Conservation (phyloP, 2,113 vertebrate genomes). For the Macrotus californicus region DNA sequence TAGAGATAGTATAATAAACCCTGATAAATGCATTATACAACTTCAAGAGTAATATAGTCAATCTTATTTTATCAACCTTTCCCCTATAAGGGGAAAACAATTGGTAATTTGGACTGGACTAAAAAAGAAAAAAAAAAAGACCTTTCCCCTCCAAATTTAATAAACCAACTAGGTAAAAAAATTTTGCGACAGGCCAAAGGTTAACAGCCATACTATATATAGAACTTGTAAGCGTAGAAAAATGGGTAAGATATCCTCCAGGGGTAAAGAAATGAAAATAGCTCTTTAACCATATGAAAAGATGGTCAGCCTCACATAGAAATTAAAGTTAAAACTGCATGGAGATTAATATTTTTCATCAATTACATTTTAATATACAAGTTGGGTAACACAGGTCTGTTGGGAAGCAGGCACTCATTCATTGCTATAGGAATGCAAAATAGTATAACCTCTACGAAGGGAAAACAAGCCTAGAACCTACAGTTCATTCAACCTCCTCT, state of each 20-base stretch:
- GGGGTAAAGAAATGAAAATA: neutral
- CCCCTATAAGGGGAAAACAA: neutral
- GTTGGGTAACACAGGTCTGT: neutral
- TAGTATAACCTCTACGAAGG: neutral
- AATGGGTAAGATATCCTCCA: neutral
- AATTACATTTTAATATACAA: neutral
- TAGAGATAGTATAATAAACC: neutral
- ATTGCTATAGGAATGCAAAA: neutral
- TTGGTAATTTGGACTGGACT: neutral
- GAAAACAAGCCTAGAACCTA: neutral
- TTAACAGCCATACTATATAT: neutral
- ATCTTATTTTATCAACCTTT: neutral
- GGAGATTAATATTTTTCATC: neutral
- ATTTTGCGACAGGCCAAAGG: neutral
- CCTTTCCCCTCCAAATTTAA: neutral
- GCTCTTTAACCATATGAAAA: neutral
- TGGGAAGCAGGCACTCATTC: neutral
- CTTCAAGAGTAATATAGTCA: neutral
- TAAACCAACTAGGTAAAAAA: neutral
- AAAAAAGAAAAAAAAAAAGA: neutral
- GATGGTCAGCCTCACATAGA: neutral
- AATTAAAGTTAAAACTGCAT: neutral
- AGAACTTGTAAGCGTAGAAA: neutral
- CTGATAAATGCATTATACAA: neutral
- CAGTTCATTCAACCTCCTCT: neutral